Conservation (phyloP, 64 coral and sea anemone species). For the Orbicella faveolata region DNA sequence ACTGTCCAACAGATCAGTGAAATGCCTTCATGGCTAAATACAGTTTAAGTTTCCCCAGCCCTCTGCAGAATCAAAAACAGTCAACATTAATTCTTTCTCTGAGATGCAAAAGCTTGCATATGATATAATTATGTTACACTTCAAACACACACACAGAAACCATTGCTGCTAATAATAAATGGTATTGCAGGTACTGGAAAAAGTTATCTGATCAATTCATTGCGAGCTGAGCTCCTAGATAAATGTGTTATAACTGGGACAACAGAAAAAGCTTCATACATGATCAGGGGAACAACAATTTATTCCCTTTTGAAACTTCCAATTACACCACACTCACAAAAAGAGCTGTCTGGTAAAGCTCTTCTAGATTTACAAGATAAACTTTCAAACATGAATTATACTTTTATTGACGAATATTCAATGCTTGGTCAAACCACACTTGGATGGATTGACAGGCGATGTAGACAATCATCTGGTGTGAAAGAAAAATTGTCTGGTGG, state of each 20-base stretch:
- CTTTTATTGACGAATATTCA: conserved; percentile 34
- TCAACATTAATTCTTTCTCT: conserved; percentile 68
- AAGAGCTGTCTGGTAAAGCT: conserved; percentile 43
- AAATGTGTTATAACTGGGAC: conserved; percentile 70
- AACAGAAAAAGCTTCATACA: conserved; percentile 47
- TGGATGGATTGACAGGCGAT: no score
- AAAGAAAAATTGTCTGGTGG: no score
- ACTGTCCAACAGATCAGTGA: conserved; percentile 43
- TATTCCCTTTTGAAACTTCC: conserved; percentile 59
- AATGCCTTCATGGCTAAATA: conserved; percentile 63
- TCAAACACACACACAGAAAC: conserved; percentile 29
- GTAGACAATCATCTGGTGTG: no score
- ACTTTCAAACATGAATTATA: conserved; percentile 37
- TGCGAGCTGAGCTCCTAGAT: conserved; percentile 45
- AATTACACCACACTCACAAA: conserved; percentile 40
- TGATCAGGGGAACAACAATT: conserved; percentile 38
- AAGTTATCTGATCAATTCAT: conserved; percentile 57
- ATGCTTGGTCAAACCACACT: no score
- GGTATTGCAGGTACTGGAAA: conserved; percentile 56
- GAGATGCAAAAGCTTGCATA: conserved; percentile 74
- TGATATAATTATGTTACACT: conserved; percentile 63
- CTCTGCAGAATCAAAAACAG: not conserved
- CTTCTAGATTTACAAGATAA: conserved; percentile 45
- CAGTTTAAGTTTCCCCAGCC: conserved; percentile 14
- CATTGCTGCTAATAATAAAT: conserved; percentile 70